Conservation (phyloP, 1,140 invertebrate genomes). For the Philopotamus ludificatus region DNA sequence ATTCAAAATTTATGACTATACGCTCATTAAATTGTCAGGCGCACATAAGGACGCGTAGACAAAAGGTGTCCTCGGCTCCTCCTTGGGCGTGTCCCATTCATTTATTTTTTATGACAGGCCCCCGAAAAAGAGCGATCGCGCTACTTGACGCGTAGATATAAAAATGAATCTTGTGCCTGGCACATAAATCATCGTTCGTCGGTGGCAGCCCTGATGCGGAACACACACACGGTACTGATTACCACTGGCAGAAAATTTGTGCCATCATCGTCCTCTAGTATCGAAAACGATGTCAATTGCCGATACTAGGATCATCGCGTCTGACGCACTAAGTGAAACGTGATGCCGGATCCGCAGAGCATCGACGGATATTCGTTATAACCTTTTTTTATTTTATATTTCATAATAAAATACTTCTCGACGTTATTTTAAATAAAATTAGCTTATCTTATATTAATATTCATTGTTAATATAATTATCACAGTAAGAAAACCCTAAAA, state of each 20-base stretch:
- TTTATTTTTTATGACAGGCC: conserved; percentile 13
- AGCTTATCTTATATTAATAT: too few species aligned
- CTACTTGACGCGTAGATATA: conserved; percentile 28
- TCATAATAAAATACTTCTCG: too few species aligned
- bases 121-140: conserved; percentile 28
- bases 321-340: too few species aligned
- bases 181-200: conserved; percentile 38
- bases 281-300: too few species aligned
- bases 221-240: not conserved
- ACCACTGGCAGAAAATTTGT: not conserved
- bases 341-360: too few species aligned
- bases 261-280: not conserved
- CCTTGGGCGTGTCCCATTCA: conserved; percentile 16
- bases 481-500: too few species aligned
- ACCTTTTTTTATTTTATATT: too few species aligned
- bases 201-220: not conserved
- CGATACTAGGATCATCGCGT: too few species aligned
- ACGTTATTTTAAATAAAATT: too few species aligned
- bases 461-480: too few species aligned
- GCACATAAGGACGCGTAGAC: conserved; percentile 16
- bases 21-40: conserved; percentile 17
- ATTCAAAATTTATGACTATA: conserved; percentile 19
- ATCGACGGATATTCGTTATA: too few species aligned
- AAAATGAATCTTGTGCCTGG: conserved; percentile 38
- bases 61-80: conserved; percentile 35